Evolutionary conservation across 1,140 invertebrate species (phyloP).

Genomic region (Cryptotermes secundus): DNA sequence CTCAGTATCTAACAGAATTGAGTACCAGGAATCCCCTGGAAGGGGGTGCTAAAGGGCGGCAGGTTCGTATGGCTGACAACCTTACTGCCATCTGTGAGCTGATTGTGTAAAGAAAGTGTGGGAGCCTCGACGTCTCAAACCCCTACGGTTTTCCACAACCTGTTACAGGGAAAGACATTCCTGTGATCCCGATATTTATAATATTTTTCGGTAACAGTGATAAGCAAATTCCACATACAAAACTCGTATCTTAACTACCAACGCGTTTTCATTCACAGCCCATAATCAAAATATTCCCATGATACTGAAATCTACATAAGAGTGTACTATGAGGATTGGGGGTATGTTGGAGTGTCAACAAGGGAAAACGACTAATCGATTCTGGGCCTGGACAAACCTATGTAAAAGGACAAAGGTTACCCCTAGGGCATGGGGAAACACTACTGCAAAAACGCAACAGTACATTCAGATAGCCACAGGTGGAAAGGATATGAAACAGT

Average conservation of each 20-base stretch:
- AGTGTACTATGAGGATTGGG: neutral
- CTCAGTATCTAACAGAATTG: too few species aligned
- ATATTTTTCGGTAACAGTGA: neutral
- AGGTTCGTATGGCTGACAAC: too few species aligned
- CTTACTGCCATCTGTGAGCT: too few species aligned
- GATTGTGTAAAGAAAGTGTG: too few species aligned
- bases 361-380: neutral
- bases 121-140: too few species aligned
- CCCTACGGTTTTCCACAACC: too few species aligned
- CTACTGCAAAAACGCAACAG: neutral
- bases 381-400: neutral
- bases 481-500: neutral
- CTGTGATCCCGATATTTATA: neutral
- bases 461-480: neutral
- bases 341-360: neutral
- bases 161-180: neutral
- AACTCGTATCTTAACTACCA: neutral
- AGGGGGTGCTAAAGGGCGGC: too few species aligned
- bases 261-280: neutral
- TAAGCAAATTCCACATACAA: neutral
- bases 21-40: too few species aligned
- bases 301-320: neutral
- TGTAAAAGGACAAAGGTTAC: neutral
- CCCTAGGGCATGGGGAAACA: neutral
- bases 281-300: neutral